These are phyloP conservation scores for Caenorhabditis sp. DNA, from an alignment of 2,888 invertebrate genomes.

Conservation along the genomic window DNA sequence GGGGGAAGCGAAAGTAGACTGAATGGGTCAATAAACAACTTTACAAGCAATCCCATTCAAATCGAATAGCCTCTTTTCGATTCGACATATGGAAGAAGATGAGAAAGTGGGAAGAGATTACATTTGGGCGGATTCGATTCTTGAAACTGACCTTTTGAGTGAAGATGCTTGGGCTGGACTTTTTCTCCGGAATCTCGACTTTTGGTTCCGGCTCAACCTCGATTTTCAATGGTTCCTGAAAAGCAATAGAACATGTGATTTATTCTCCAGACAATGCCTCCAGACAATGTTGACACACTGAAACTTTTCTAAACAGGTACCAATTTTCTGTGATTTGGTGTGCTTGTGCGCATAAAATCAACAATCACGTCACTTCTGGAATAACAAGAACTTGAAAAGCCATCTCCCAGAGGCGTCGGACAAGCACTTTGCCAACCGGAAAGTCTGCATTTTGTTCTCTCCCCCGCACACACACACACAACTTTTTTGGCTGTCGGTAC, in stretches of 20 bases:
- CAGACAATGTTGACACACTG: too few species aligned
- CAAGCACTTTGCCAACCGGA: slow-evolving; percentile 43
- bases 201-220: slow-evolving; percentile 43
- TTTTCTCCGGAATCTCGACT: slow-evolving; percentile 50
- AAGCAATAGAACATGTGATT: too few species aligned
- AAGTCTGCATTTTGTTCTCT: slow-evolving; percentile 35
- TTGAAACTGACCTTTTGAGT: slow-evolving; percentile 63
- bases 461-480: slow-evolving; percentile 1
- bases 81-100: not conserved
- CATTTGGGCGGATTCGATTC: not conserved
- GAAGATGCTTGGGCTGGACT: slow-evolving; percentile 57
- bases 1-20: slow-evolving; percentile 2
- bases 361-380: slow-evolving; percentile 58
- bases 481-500: slow-evolving; percentile 22
- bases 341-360: slow-evolving; percentile 57
- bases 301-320: too few species aligned
- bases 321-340: too few species aligned
- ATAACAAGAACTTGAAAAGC: slow-evolving; percentile 24
- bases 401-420: not conserved
- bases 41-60: slow-evolving; percentile 52
- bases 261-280: too few species aligned
- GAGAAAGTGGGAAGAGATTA: too few species aligned
- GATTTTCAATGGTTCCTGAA: slow-evolving; percentile 61
- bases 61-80: slow-evolving; percentile 13
- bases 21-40: slow-evolving; percentile 59